Percentiles rank a stretch among this genome's conserved stretches.
phyloP scores from a whole-genome alignment of 2,113 vertebrate genomes.

The Dendropsophus ebraccatus region DNA sequence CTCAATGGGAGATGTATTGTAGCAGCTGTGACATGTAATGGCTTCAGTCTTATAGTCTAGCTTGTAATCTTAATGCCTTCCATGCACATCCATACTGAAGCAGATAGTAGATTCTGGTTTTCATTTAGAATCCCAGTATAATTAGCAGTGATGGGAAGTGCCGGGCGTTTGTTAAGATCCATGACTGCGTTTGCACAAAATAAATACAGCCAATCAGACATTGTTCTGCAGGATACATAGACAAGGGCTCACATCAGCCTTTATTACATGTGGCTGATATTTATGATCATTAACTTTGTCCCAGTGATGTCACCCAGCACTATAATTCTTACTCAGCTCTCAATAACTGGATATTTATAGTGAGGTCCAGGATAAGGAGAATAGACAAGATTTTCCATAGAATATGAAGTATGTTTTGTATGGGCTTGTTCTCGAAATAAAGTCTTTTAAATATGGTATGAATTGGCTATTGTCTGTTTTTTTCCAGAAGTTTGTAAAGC shows the following conservation, averaged over 20 bases:
- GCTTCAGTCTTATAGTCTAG: background rate
- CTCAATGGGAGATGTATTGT: background rate
- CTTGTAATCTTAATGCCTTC: background rate
- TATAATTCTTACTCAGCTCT: background rate
- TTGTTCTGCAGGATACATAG: background rate
- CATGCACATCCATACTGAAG: background rate
- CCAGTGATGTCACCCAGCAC: background rate
- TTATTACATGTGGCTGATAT: background rate
- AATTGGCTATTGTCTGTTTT: background rate
- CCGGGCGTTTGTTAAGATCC: background rate
- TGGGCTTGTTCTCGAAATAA: slow-evolving; percentile 18
- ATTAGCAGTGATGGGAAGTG: slow-evolving; percentile 2
- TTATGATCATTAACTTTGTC: background rate
- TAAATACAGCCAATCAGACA: background rate
- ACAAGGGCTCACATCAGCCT: slow-evolving; percentile 17
- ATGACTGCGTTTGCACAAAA: background rate
- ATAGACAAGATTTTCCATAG: background rate
- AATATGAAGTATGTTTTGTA: background rate
- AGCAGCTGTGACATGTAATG: slow-evolving; percentile 13
- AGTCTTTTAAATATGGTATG: background rate
- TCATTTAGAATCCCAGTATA: background rate
- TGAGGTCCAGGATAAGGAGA: slow-evolving; percentile 1
- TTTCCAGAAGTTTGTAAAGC: background rate
- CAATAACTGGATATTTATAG: background rate
- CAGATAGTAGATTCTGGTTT: background rate